Evolutionary conservation across 2,113 vertebrate species (phyloP).

Genomic region (Sinocyclocheilus anshuiensis): DNA sequence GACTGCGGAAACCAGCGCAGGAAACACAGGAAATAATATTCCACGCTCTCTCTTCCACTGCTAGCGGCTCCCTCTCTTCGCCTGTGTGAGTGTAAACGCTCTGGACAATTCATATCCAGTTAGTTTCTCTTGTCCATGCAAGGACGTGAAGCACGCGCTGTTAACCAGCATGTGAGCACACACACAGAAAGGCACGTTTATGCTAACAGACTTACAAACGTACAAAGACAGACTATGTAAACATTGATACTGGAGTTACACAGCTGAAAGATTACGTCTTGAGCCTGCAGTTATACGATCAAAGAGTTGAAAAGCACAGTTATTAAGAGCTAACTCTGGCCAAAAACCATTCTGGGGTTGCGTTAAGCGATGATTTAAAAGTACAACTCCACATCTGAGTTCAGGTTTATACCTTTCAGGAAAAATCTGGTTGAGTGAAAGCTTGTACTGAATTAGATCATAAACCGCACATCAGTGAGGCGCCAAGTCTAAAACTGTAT

Average conservation of each 20-base stretch:
- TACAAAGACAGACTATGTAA: conserved; percentile 14
- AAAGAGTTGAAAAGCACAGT: not conserved
- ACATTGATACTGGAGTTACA: conserved; percentile 12
- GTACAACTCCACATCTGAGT: not conserved
- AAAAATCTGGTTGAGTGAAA: not conserved
- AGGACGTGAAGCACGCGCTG: conserved; percentile 20
- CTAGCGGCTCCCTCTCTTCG: not conserved
- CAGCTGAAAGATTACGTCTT: conserved; percentile 6
- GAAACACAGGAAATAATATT: conserved; percentile 44
- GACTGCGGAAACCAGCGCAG: conserved; percentile 3
- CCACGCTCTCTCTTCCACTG: conserved; percentile 8
- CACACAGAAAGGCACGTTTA: not conserved
- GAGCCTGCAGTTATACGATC: not conserved
- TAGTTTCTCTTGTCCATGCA: conserved; percentile 50
- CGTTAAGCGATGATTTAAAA: not conserved
- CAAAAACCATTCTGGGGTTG: not conserved
- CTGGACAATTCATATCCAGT: conserved; percentile 31
- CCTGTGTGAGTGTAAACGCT: conserved; percentile 10
- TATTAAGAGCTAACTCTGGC: not conserved
- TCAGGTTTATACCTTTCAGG: conserved; percentile 11
- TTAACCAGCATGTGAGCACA: conserved; percentile 1
- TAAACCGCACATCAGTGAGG: conserved; percentile 23
- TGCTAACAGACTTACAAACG: not conserved
- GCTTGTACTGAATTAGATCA: conserved; percentile 4
- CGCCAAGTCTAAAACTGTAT: not conserved